A percentile compares a stretch with the other conserved stretches of the same genome.
These are phyloP conservation scores for Watsonalla cultraria DNA, from an alignment of 2,888 invertebrate genomes.

Conservation along the genomic window DNA sequence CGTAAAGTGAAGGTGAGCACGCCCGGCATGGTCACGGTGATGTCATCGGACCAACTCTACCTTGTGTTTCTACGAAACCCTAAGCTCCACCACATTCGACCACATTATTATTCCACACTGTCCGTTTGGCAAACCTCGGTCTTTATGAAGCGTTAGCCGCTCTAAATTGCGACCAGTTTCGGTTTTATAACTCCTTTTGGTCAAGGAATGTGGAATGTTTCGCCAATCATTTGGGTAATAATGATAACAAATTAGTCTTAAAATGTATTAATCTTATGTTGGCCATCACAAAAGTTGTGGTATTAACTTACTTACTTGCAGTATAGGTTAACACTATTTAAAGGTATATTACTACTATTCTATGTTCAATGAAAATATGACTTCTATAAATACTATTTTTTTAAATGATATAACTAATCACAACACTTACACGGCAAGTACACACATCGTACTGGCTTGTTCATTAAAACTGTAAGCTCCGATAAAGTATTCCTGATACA, in stretches of 20 bases:
- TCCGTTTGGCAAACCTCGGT: constrained; percentile 47
- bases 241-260: neutral
- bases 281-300: too few species aligned
- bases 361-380: too few species aligned
- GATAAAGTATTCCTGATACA: constrained; percentile 43
- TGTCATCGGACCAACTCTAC: constrained; percentile 57
- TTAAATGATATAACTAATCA: too few species aligned
- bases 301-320: too few species aligned
- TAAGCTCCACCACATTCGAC: constrained; percentile 52
- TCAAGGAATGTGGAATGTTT: constrained; percentile 24
- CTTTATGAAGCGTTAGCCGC: constrained; percentile 42
- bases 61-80: constrained; percentile 64
- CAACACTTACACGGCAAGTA: constrained; percentile 44
- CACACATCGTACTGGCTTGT: constrained; percentile 47
- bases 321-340: too few species aligned
- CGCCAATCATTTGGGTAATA: constrained; percentile 6
- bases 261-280: too few species aligned
- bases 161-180: constrained; percentile 56
- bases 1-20: constrained; percentile 54
- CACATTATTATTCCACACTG: constrained; percentile 59
- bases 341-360: too few species aligned
- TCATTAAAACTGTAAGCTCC: constrained; percentile 46
- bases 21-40: constrained; percentile 48
- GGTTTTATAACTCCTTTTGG: constrained; percentile 42
- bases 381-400: too few species aligned